Evolutionary conservation across 1,140 invertebrate species (phyloP).

Genomic region (Lasioglossum baleicum): DNA sequence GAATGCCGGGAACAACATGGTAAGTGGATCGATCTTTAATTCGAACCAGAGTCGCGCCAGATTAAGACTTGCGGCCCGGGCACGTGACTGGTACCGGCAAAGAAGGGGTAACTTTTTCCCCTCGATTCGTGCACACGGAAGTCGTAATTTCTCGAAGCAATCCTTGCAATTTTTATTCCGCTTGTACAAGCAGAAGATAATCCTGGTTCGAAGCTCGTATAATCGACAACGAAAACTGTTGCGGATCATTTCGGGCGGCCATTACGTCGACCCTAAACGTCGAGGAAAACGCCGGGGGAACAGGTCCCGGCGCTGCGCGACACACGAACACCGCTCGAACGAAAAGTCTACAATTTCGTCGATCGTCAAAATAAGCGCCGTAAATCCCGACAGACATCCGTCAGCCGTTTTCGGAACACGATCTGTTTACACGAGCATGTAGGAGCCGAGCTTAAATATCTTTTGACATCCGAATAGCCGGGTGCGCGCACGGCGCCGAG

Average conservation of each 20-base stretch:
- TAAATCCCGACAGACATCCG: constrained; percentile 20
- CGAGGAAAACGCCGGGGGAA: not conserved
- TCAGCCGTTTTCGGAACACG: constrained; percentile 20
- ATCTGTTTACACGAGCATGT: constrained; percentile 54
- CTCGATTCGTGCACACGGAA: not conserved
- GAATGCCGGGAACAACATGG: not conserved
- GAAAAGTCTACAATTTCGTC: not conserved
- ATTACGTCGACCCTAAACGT: not conserved
- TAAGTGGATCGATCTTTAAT: not conserved
- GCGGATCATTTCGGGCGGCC: not conserved
- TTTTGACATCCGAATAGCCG: constrained; percentile 38
- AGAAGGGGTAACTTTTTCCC: too few species aligned
- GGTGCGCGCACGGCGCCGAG: constrained; percentile 12
- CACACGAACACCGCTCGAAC: not conserved
- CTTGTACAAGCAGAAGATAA: too few species aligned
- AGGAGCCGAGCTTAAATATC: constrained; percentile 50
- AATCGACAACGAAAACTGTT: not conserved
- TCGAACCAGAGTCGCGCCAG: not conserved
- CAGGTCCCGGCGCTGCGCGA: not conserved
- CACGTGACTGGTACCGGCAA: too few species aligned
- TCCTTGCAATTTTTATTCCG: too few species aligned
- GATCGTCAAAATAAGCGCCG: constrained; percentile 2
- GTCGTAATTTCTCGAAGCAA: not conserved
- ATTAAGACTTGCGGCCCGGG: too few species aligned
- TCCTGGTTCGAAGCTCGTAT: not conserved